Percentiles rank a stretch among this genome's conserved stretches.
phyloP scores from a whole-genome alignment of 2,113 vertebrate species.

The Phalacrocorax carbo region DNA sequence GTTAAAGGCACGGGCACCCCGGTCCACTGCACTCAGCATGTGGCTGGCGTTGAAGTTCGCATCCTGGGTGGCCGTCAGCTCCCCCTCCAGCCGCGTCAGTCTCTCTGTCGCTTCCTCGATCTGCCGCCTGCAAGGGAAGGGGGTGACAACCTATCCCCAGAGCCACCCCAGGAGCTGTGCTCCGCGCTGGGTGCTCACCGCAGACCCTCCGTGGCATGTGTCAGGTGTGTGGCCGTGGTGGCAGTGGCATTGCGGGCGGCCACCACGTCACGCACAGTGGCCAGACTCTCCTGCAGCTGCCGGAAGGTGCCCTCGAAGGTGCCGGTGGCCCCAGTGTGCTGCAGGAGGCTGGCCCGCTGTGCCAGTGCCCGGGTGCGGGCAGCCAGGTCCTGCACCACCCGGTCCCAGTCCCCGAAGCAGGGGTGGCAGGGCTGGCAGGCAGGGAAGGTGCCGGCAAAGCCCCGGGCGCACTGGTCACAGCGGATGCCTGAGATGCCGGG shows the following conservation, averaged over 20 bases:
- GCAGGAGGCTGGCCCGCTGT: constrained; percentile 80
- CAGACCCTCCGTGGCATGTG: constrained; percentile 84
- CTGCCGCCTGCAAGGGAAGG: constrained; percentile 70
- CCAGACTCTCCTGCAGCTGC: constrained; percentile 84
- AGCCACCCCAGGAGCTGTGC: rapidly evolving
- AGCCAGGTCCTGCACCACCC: constrained; percentile 91
- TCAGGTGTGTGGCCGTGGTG: constrained; percentile 74
- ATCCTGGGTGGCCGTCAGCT: constrained; percentile 88
- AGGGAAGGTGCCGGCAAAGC: constrained; percentile 90
- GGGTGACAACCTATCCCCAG: neutral
- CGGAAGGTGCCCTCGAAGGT: constrained; percentile 84
- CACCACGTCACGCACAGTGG: constrained; percentile 80
- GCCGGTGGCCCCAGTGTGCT: constrained; percentile 84
- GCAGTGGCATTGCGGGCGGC: constrained; percentile 83
- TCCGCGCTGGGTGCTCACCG: constrained; percentile 69
- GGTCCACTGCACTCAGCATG: constrained; percentile 82
- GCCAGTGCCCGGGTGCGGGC: constrained; percentile 79
- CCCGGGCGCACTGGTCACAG: constrained; percentile 94
- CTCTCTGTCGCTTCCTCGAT: constrained; percentile 87
- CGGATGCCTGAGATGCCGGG: constrained; percentile 91
- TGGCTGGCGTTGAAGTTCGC: constrained; percentile 90
- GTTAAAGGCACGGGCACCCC: constrained; percentile 85
- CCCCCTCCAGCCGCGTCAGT: constrained; percentile 85
- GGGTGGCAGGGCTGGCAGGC: constrained; percentile 91
- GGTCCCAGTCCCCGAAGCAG: constrained; percentile 98